Conservation (phyloP, 2,797 vertebrate genomes). For the Oreonectes daqikongensis region DNA sequence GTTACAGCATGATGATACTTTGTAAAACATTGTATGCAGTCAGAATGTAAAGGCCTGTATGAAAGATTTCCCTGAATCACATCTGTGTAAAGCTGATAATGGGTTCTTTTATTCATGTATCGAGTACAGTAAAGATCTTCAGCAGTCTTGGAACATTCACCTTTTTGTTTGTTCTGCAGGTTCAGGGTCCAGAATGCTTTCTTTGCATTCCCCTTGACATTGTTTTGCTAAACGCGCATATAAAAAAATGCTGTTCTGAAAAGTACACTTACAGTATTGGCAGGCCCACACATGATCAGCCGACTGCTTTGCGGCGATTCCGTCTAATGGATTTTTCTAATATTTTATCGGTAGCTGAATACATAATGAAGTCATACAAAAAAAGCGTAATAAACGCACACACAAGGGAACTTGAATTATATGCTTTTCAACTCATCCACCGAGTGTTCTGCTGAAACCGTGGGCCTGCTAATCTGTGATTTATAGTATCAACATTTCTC, state of each 20-base stretch:
- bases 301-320: not conserved
- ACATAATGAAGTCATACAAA: not conserved
- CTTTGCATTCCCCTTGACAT: not conserved
- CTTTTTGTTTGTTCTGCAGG: constrained; percentile 6
- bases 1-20: not conserved
- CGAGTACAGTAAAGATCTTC: constrained; percentile 4
- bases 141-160: not conserved
- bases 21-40: not conserved
- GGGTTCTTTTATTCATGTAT: not conserved
- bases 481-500: constrained; percentile 3
- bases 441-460: not conserved
- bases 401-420: not conserved
- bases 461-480: constrained; percentile 22
- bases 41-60: not conserved
- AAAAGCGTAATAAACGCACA: not conserved
- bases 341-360: no score
- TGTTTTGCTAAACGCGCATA: not conserved
- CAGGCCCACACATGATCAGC: constrained; percentile 9
- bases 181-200: not conserved
- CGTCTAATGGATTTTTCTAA: not conserved
- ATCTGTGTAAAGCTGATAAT: not conserved
- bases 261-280: not conserved
- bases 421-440: no score
- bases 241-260: constrained; percentile 4
- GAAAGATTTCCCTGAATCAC: not conserved